A percentile compares a stretch with the other conserved stretches of the same genome.
phyloP scores from a whole-genome alignment of 37 sponge, comb jelly and placozoan species.

The Chondrosia reniformis region DNA sequence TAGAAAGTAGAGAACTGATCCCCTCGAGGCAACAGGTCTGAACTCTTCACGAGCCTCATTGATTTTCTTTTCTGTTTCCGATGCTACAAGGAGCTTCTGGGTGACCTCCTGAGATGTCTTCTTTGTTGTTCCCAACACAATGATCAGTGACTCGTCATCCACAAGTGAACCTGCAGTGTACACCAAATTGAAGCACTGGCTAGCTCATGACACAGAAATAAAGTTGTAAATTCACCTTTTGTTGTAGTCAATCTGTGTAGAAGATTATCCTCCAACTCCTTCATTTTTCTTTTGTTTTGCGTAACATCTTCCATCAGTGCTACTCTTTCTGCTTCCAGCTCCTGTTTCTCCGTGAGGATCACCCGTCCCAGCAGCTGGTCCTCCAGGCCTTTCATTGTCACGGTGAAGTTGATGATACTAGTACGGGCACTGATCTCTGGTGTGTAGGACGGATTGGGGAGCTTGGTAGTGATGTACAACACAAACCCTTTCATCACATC shows the following conservation, averaged over 20 bases:
- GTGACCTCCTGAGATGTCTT: conserved; percentile 95
- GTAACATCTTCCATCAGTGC: conserved; percentile 96
- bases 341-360: conserved; percentile 97
- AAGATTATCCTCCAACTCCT: conserved; percentile 97
- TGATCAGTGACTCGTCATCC: conserved; percentile 98
- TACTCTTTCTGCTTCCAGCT: conserved; percentile 91
- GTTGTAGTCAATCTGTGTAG: conserved; percentile 94
- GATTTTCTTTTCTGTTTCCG: conserved; percentile 97
- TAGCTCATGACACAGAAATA: too few relatives aligned
- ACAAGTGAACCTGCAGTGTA: conserved; percentile 80
- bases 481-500: conserved; percentile 98
- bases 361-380: conserved; percentile 99
- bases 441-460: conserved; percentile 96
- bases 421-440: conserved; percentile 98
- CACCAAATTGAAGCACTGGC: not conserved
- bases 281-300: conserved; percentile 92
- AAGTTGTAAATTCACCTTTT: conserved; percentile 44
- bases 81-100: conserved; percentile 86
- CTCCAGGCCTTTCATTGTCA: conserved; percentile 97
- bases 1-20: conserved; percentile 97
- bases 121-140: conserved; percentile 88
- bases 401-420: conserved; percentile 98
- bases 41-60: conserved; percentile 97
- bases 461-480: conserved; percentile 98
- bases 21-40: conserved; percentile 96